Percentiles rank a stretch among this genome's conserved stretches.
Conservation (phyloP, 2,797 vertebrate genomes). For the Leontocebus nigricollis region DNA sequence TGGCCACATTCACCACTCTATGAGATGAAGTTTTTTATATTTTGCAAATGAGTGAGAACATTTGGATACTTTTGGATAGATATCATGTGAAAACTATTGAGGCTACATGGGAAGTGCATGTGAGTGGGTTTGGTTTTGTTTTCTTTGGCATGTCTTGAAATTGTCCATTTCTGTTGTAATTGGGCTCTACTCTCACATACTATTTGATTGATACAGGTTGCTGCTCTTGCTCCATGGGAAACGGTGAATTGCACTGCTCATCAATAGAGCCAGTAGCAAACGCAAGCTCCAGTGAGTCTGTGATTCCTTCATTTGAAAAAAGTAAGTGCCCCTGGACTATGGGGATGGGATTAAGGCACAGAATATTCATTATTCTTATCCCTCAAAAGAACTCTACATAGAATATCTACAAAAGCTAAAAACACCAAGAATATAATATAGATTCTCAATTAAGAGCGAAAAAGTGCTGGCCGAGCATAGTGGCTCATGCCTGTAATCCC, state of each 20-base stretch:
- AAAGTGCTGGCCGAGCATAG: not conserved
- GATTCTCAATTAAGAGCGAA: not conserved
- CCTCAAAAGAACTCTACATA: not conserved
- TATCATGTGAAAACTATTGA: not conserved
- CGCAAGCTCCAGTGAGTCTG: slow-evolving; percentile 73
- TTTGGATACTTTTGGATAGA: not conserved
- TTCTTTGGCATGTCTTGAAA: not conserved
- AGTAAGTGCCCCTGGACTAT: slow-evolving; percentile 82
- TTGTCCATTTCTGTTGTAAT: not conserved
- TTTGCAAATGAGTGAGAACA: not conserved
- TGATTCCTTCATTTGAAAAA: slow-evolving; percentile 81
- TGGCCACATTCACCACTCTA: not conserved
- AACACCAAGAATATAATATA: not conserved
- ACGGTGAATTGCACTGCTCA: slow-evolving; percentile 82
- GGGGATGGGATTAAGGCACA: not conserved
- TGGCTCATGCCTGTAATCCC: no score
- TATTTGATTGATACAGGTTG: slow-evolving; percentile 83
- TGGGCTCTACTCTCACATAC: not conserved
- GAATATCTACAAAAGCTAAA: not conserved
- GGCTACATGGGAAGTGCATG: not conserved
- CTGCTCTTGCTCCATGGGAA: slow-evolving; percentile 88
- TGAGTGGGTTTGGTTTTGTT: not conserved
- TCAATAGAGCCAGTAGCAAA: slow-evolving; percentile 84
- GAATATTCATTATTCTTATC: not conserved
- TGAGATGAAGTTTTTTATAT: not conserved